A percentile compares a stretch with the other conserved stretches of the same genome.
These are phyloP conservation scores for Yponomeuta sedellus DNA, from an alignment of 2,888 invertebrate genomes.

Conservation along the genomic window DNA sequence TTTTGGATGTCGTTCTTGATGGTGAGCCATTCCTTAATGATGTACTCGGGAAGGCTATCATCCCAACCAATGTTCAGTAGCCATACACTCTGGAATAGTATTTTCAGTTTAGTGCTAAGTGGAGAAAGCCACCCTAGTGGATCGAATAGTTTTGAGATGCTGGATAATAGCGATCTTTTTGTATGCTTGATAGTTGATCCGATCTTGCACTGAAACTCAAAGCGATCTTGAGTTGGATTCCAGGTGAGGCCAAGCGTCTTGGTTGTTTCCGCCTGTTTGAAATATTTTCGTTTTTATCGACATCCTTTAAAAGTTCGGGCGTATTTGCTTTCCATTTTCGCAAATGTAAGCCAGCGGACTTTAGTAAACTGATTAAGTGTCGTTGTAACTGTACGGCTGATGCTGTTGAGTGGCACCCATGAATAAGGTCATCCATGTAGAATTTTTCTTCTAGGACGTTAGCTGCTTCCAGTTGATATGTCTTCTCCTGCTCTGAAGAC, in stretches of 20 bases:
- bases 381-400: background rate
- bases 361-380: conserved; percentile 5
- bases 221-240: conserved; percentile 10
- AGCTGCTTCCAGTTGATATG: background rate
- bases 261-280: background rate
- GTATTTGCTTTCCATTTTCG: conserved; percentile 11
- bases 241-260: conserved; percentile 9
- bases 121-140: conserved; percentile 17
- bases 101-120: conserved; percentile 16
- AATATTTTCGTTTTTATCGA: background rate
- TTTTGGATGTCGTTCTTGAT: background rate
- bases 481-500: too few relatives aligned
- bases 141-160: conserved; percentile 9
- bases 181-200: background rate
- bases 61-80: conserved; percentile 9
- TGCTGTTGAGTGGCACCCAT: background rate
- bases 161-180: conserved; percentile 11
- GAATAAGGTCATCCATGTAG: conserved; percentile 9
- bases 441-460: background rate
- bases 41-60: background rate
- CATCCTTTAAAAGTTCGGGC: background rate
- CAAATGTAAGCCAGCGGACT: background rate
- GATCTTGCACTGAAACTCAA: background rate
- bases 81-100: conserved; percentile 15
- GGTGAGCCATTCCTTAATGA: conserved; percentile 2